Percentiles rank a stretch among this genome's conserved stretches.
Evolutionary conservation across 2,797 vertebrate species (phyloP).

Genomic region (Calcarius lapponicus): DNA sequence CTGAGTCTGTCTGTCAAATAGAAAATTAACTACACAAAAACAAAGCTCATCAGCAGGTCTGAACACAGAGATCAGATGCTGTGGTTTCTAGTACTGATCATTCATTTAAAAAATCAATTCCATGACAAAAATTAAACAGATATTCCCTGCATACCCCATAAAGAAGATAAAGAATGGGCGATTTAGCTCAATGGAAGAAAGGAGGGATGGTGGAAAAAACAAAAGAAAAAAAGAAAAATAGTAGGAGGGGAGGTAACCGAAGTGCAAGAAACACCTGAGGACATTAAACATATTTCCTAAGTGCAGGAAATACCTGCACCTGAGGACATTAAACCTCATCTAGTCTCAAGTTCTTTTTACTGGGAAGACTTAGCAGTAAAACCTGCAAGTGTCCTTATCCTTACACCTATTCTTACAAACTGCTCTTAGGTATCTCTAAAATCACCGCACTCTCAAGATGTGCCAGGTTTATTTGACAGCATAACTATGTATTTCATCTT

Average conservation of each 20-base stretch:
- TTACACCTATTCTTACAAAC: not conserved
- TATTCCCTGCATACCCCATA: not conserved
- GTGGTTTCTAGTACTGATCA: not conserved
- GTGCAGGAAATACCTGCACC: no score
- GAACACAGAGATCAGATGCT: not conserved
- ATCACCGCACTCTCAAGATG: not conserved
- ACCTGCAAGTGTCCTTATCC: not conserved
- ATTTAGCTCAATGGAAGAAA: not conserved
- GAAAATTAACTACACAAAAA: not conserved
- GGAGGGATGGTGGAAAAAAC: fast-evolving
- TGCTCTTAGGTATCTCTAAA: not conserved
- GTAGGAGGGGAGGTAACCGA: not conserved
- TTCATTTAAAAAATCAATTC: not conserved
- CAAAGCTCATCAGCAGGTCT: not conserved
- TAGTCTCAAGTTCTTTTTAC: not conserved
- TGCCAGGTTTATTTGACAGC: not conserved
- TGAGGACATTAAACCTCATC: not conserved
- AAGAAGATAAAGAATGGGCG: not conserved
- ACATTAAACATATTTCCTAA: not conserved
- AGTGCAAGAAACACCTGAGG: not conserved
- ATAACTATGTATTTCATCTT: not conserved
- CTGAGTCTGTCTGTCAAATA: not conserved
- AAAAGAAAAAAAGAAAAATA: not conserved
- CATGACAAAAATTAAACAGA: not conserved
- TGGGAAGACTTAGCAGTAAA: not conserved